A percentile compares a stretch with the other conserved stretches of the same genome.
Evolutionary conservation across 2,888 invertebrate species (phyloP).

Genomic region (Elegia similella): DNA sequence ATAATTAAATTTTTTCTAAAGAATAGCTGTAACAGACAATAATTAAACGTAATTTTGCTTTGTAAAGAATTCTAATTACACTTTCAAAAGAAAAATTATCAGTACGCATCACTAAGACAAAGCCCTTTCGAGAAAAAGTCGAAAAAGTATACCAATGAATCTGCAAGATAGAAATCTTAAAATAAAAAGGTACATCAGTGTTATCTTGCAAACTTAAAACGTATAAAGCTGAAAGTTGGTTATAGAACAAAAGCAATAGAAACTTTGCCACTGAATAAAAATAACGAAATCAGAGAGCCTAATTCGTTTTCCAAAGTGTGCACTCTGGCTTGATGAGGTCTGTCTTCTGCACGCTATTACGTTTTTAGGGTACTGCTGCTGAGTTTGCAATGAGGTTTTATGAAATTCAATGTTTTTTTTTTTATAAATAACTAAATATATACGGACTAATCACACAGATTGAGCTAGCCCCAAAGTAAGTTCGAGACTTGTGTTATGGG

Average conservation of each 20-base stretch:
- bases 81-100: constrained; percentile 11
- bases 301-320: constrained; percentile 58
- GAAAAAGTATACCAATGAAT: constrained; percentile 70
- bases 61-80: not conserved
- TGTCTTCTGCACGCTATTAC: constrained; percentile 6
- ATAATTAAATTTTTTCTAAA: not conserved
- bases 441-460: too few relatives aligned
- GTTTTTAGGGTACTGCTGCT: not conserved
- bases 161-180: constrained; percentile 62
- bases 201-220: constrained; percentile 55
- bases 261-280: constrained; percentile 73
- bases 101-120: constrained; percentile 22
- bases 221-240: constrained; percentile 47
- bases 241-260: constrained; percentile 65
- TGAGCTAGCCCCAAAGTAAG: too few relatives aligned
- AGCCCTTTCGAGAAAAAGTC: constrained; percentile 44
- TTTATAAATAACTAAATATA: too few relatives aligned
- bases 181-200: constrained; percentile 50
- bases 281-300: constrained; percentile 62
- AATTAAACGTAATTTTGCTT: not conserved
- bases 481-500: too few relatives aligned
- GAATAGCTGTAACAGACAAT: not conserved
- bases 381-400: not conserved
- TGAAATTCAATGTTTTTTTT: too few relatives aligned
- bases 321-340: constrained; percentile 10